Conservation (phyloP, 2,797 vertebrate genomes). For the Dicrostonyx torquatus region DNA sequence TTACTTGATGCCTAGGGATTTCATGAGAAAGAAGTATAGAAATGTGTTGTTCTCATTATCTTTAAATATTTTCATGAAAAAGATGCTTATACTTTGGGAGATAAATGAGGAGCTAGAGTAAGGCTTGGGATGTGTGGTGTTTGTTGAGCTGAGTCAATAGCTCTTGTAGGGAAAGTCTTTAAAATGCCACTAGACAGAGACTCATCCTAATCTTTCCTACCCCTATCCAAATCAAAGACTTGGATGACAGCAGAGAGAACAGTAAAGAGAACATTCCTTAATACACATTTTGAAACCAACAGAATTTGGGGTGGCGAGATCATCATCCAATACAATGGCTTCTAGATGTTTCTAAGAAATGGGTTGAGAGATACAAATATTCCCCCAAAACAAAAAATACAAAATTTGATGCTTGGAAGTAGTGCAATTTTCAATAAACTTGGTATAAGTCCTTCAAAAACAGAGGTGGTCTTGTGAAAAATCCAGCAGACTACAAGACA, state of each 20-base stretch:
- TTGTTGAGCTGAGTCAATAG: not conserved
- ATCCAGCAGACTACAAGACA: slow-evolving; percentile 22
- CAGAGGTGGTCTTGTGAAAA: slow-evolving; percentile 68
- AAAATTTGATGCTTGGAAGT: slow-evolving; percentile 47
- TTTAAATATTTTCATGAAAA: slow-evolving; percentile 17
- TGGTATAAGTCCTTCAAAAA: slow-evolving; percentile 27
- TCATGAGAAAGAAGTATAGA: not conserved
- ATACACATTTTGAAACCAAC: not conserved
- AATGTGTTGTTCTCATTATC: not conserved
- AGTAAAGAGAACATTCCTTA: not conserved
- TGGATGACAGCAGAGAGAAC: not conserved
- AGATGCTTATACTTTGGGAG: not conserved
- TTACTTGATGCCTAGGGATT: not conserved
- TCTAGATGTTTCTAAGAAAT: slow-evolving; percentile 28
- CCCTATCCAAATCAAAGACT: not conserved
- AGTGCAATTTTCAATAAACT: slow-evolving; percentile 70
- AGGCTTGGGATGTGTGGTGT: not conserved
- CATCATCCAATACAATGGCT: not conserved
- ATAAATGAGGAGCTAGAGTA: not conserved
- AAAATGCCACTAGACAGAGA: not conserved
- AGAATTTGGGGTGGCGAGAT: not conserved
- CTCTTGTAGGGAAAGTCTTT: not conserved
- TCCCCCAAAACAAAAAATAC: slow-evolving; percentile 51
- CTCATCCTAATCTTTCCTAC: not conserved
- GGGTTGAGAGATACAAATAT: not conserved